Conservation (phyloP, 2,888 invertebrate genomes). For the Clistopyga incitator region DNA sequence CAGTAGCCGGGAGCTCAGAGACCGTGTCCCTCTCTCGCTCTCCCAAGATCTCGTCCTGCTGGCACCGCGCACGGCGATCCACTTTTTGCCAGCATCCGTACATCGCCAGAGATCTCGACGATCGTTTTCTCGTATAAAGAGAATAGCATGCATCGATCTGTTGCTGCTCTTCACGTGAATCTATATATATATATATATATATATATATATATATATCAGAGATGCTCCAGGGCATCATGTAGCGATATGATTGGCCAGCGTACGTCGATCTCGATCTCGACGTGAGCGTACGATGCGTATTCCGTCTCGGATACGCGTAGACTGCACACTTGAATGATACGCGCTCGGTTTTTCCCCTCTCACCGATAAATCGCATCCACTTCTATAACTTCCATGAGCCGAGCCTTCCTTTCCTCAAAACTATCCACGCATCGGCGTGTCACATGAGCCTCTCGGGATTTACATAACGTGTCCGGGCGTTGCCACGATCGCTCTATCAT, state of each 20-base stretch:
- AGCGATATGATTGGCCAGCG: slow-evolving; percentile 38
- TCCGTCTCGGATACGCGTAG: neutral
- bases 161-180: slow-evolving; percentile 11
- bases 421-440: slow-evolving; percentile 50
- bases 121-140: slow-evolving; percentile 52
- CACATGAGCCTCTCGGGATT: slow-evolving; percentile 73
- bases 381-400: neutral
- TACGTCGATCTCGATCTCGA: slow-evolving; percentile 16
- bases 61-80: slow-evolving; percentile 39
- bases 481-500: slow-evolving; percentile 60
- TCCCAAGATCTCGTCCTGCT: slow-evolving; percentile 40
- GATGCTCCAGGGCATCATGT: slow-evolving; percentile 48
- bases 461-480: slow-evolving; percentile 80
- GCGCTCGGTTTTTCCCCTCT: neutral
- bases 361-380: neutral
- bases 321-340: neutral
- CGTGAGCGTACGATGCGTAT: neutral
- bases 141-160: slow-evolving; percentile 49
- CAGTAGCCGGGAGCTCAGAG: slow-evolving; percentile 2
- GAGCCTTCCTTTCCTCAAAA: neutral
- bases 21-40: slow-evolving; percentile 17
- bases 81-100: slow-evolving; percentile 48
- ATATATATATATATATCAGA: neutral
- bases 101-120: slow-evolving; percentile 11
- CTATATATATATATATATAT: too few species aligned